phyloP scores from a whole-genome alignment of 2,113 vertebrate genomes.

The Leucoraja erinaceus region DNA sequence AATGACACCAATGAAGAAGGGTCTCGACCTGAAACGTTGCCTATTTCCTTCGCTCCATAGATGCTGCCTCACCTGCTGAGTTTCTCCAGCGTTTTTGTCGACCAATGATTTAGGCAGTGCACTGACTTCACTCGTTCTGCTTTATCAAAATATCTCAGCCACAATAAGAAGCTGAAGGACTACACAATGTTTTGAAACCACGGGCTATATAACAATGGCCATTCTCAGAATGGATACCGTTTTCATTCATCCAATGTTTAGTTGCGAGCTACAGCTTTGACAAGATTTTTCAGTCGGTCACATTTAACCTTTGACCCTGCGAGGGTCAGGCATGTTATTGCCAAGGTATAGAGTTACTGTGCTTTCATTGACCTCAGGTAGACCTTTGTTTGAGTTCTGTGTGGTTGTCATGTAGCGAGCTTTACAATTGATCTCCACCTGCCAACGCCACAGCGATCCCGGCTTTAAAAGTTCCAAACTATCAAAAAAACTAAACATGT shows the following conservation, averaged over 20 bases:
- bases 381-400: slow-evolving; percentile 52
- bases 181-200: not conserved
- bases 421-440: slow-evolving; percentile 62
- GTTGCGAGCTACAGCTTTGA: slow-evolving; percentile 21
- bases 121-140: not conserved
- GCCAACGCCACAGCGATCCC: slow-evolving; percentile 63
- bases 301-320: slow-evolving; percentile 52
- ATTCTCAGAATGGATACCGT: not conserved
- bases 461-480: slow-evolving; percentile 43
- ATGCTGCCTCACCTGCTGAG: no score
- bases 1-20: no score
- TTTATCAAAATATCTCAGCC: not conserved
- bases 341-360: slow-evolving; percentile 58
- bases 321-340: slow-evolving; percentile 54
- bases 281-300: slow-evolving; percentile 32
- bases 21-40: no score
- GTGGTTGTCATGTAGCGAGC: slow-evolving; percentile 55
- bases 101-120: not conserved
- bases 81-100: no score
- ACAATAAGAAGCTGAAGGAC: not conserved
- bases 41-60: no score
- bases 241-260: slow-evolving; percentile 24
- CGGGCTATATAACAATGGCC: not conserved
- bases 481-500: slow-evolving; percentile 44
- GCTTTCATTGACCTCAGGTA: slow-evolving; percentile 52